Percentiles rank a stretch among this genome's conserved stretches.
phyloP scores from a whole-genome alignment of 2,797 vertebrate genomes.

The Pteronotus mesoamericanus region DNA sequence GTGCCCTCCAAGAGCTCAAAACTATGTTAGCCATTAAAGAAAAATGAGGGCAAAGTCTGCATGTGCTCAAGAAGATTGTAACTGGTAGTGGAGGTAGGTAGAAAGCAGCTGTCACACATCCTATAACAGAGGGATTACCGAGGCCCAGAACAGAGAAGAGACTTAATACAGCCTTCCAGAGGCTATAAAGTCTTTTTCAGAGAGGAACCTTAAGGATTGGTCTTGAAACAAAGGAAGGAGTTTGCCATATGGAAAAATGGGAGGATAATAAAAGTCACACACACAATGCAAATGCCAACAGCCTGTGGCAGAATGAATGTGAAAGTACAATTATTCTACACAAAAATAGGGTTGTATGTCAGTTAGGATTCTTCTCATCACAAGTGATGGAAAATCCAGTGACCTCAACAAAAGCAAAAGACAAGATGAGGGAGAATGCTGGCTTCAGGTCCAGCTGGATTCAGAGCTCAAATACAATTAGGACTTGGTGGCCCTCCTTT shows the following conservation, averaged over 20 bases:
- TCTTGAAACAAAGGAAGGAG: background rate
- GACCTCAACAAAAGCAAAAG: background rate
- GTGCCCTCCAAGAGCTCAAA: background rate
- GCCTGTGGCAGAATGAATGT: background rate
- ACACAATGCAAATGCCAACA: background rate
- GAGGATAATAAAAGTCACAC: background rate
- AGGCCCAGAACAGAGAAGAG: background rate
- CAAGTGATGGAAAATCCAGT: background rate
- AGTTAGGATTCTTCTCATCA: background rate
- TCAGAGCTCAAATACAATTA: background rate
- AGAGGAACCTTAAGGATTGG: background rate
- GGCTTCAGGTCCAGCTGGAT: background rate
- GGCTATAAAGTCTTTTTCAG: background rate
- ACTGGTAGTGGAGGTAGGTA: background rate
- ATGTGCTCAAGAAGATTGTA: background rate
- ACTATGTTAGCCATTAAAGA: background rate
- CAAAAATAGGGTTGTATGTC: background rate
- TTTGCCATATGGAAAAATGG: background rate
- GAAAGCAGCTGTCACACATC: background rate
- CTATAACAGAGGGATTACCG: background rate
- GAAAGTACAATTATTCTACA: background rate
- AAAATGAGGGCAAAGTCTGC: too few species aligned
- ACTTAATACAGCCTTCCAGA: too few species aligned
- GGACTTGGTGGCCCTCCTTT: background rate
- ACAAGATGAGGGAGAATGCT: rapidly evolving